Base-by-base conservation (phyloP, 2,888 invertebrate genomes). In the Suillia variegata region DNA sequence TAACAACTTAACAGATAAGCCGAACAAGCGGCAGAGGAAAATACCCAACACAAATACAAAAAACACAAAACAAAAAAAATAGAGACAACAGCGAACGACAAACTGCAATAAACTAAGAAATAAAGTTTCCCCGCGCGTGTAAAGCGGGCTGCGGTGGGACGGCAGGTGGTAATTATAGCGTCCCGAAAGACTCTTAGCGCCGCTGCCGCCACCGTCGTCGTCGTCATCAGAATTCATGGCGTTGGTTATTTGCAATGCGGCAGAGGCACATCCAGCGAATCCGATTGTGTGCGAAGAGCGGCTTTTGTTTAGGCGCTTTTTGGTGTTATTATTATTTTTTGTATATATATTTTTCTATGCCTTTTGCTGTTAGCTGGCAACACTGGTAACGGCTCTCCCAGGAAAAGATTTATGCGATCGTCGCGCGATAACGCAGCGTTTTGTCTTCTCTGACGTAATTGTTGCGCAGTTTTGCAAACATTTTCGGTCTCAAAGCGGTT, bases 341-440 rank as follows among this genome's bases (percentile, higher is more conserved):
- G 13, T 38, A 38, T 5, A 38, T n/a, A 38, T 38, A 13, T 13
- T n/a, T n/a, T n/a, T n/a, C n/a, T n/a, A n/a, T n/a, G n/a, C n/a
- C n/a, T n/a, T n/a, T n/a, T n/a, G n/a, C 38, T n/a, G n/a, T 4
- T n/a, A 38, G n/a, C 38, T 13, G 18, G 17, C 18, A 18, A 45
- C 13, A 18, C 45, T 34, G 73, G 69, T 74, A 74, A 75, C 74
- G 72, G 69, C 69, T 74, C 73, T 74, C 75, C 53, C 60, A 71
- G 76, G 73, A 74, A 71, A 63, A 70, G 73, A 73, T 74, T 75
- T 74, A 73, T 75, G 71, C 71, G 73, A 75, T 74, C 70, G n/a
- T n/a, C n/a, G n/a, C 63, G 62, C 67, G 73, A 75, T 75, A 72
- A 63, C 48, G 22, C 42, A 52, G 53, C 49, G 51, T 59, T 58